Evolutionary conservation across 2,797 vertebrate genomes (phyloP).

Genomic region (Apogon hyalosoma): DNA sequence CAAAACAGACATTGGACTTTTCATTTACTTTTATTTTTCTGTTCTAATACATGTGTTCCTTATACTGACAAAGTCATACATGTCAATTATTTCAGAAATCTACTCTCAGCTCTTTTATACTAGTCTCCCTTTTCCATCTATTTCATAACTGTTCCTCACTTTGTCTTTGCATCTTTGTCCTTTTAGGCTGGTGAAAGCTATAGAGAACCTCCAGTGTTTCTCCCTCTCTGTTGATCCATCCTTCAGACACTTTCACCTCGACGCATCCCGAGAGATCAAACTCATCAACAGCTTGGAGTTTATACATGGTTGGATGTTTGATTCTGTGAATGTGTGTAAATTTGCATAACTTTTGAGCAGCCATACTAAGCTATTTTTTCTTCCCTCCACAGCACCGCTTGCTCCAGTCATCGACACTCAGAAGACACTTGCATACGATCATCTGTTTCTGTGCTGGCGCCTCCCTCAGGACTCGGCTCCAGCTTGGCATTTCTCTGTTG

Average conservation of each 20-base stretch:
- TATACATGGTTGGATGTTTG: constrained; percentile 85
- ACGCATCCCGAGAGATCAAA: constrained; percentile 91
- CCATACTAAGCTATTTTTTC: neutral
- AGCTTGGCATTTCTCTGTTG: constrained; percentile 95
- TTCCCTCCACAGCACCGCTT: constrained; percentile 85
- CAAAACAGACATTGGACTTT: neutral
- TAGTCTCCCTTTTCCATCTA: neutral
- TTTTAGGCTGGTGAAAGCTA: constrained; percentile 89
- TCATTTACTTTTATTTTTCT: neutral
- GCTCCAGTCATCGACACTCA: constrained; percentile 98
- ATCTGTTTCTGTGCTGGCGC: constrained; percentile 97
- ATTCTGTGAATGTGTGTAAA: neutral
- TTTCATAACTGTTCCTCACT: neutral
- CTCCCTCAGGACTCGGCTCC: constrained; percentile 94
- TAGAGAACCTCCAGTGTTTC: constrained; percentile 92
- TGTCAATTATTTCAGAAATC: no score
- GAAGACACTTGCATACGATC: constrained; percentile 95
- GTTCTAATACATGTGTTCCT: no score
- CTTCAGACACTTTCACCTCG: constrained; percentile 92
- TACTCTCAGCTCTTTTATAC: no score
- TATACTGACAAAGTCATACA: no score
- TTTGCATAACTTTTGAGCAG: neutral
- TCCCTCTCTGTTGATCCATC: constrained; percentile 88
- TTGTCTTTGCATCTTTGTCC: neutral
- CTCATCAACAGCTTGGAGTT: constrained; percentile 89